Conservation (phyloP, 2,797 vertebrate species). For the Limnodromus scolopaceus region DNA sequence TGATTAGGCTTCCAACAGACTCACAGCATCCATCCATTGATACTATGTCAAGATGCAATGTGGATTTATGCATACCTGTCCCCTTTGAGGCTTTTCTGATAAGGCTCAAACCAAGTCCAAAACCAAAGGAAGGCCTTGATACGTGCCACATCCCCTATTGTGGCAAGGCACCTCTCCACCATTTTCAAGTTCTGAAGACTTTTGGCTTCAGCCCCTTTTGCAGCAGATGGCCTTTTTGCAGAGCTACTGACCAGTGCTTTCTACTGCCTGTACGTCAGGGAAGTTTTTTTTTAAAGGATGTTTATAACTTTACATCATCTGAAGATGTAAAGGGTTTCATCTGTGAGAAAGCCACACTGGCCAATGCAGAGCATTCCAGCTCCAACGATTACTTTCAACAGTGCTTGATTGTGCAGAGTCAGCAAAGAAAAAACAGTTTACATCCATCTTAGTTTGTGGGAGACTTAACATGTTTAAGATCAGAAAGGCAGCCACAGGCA, state of each 20-base stretch:
- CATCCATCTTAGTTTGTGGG: neutral
- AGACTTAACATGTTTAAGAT: neutral
- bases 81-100: neutral
- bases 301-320: neutral
- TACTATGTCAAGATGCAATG: neutral
- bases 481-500: slow-evolving; percentile 19
- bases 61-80: neutral
- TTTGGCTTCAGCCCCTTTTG: neutral
- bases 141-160: neutral
- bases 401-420: slow-evolving; percentile 24
- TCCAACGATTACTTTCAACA: slow-evolving; percentile 1
- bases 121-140: neutral
- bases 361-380: neutral
- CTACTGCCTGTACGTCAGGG: neutral
- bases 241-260: neutral
- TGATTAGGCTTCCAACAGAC: neutral
- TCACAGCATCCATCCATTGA: neutral
- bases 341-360: neutral
- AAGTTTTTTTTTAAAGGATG: neutral
- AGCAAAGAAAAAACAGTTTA: slow-evolving; percentile 5
- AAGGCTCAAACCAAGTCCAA: neutral
- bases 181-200: neutral
- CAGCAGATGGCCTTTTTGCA: neutral
- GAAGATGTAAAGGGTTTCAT: neutral
- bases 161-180: neutral